phyloP scores from a whole-genome alignment of 1,140 invertebrate species.

The Onthophagus taurus region DNA sequence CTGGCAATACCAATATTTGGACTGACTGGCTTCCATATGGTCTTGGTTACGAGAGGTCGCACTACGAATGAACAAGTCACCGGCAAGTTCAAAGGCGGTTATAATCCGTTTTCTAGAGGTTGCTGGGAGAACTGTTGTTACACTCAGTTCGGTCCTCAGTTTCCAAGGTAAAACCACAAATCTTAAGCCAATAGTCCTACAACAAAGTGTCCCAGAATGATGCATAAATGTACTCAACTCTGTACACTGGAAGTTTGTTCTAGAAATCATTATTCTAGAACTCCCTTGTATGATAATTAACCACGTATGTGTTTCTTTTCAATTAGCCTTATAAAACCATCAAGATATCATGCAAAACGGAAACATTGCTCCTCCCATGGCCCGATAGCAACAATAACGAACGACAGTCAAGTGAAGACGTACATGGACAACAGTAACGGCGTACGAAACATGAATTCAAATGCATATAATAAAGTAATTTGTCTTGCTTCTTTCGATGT shows the following conservation, averaged over 20 bases:
- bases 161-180: conserved; percentile 83
- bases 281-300: conserved; percentile 1
- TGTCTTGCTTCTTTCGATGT: neutral
- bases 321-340: conserved; percentile 43
- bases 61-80: conserved; percentile 99
- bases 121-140: conserved; percentile 92
- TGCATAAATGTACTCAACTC: no score
- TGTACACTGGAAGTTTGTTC: no score
- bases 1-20: conserved; percentile 95
- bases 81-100: conserved; percentile 94
- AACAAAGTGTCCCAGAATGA: no score
- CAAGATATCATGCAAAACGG: conserved; percentile 40
- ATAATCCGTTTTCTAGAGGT: conserved; percentile 92
- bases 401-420: conserved; percentile 74
- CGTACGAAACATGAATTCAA: conserved; percentile 67
- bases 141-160: conserved; percentile 90
- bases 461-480: conserved; percentile 88
- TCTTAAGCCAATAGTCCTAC: no score
- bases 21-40: conserved; percentile 94
- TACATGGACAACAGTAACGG: conserved; percentile 94
- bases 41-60: conserved; percentile 91
- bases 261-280: no score
- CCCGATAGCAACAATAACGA: conserved; percentile 40
- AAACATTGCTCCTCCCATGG: conserved; percentile 34
- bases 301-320: conserved; percentile 19